A percentile compares a stretch with the other conserved stretches of the same genome.
These are phyloP conservation scores for Aythya baeri DNA, from an alignment of 2,113 vertebrate genomes.

Conservation along the genomic window DNA sequence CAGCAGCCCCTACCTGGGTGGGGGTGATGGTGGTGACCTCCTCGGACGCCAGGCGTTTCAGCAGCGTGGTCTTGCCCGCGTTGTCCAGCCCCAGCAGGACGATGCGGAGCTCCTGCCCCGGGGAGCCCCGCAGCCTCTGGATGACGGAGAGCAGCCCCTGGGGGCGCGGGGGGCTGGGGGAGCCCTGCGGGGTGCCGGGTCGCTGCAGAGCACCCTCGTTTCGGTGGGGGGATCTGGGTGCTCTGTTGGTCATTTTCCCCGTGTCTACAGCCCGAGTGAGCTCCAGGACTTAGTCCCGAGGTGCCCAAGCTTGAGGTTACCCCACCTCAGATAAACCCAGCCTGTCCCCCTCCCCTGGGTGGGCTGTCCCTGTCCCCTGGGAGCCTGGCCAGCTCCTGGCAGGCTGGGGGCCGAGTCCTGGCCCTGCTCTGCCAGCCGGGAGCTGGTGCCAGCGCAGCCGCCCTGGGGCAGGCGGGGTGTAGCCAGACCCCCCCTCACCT, in stretches of 20 bases:
- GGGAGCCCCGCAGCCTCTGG: slow-evolving; percentile 83
- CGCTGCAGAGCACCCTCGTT: not conserved
- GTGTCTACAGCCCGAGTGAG: not conserved
- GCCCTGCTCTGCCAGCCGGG: not conserved
- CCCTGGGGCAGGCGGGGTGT: not conserved
- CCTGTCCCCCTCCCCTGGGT: rapidly evolving
- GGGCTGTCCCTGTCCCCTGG: not conserved
- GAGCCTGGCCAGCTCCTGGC: not conserved
- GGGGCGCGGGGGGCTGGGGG: not conserved
- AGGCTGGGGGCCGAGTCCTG: rapidly evolving
- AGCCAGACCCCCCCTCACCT: slow-evolving; percentile 68
- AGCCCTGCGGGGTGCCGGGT: rapidly evolving
- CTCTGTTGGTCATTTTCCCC: not conserved
- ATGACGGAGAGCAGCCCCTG: slow-evolving; percentile 89
- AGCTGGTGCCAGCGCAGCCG: not conserved
- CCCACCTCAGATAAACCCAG: not conserved
- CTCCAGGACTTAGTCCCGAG: not conserved
- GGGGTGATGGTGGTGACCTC: slow-evolving; percentile 89
- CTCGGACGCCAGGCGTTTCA: slow-evolving; percentile 84
- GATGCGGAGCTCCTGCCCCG: slow-evolving; percentile 85
- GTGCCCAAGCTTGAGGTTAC: not conserved
- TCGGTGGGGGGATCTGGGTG: not conserved
- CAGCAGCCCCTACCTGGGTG: slow-evolving; percentile 79
- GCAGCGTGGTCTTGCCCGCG: slow-evolving; percentile 87
- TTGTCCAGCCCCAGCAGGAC: slow-evolving; percentile 89